A percentile compares a stretch with the other conserved stretches of the same genome.
Evolutionary conservation across 1,140 invertebrate species (phyloP).

Genomic region (Venustaconcha ellipsiformis): DNA sequence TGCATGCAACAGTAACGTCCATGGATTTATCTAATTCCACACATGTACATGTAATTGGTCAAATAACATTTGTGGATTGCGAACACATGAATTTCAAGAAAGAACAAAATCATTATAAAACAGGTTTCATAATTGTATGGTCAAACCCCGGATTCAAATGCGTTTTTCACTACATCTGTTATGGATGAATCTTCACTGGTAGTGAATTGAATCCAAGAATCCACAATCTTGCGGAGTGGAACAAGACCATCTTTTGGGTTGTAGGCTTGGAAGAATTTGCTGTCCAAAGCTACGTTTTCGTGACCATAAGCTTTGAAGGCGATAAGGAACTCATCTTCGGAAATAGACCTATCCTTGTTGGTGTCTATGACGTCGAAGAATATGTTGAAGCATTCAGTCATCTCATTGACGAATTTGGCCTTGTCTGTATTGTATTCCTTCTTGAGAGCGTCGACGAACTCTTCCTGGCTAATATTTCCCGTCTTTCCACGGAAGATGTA

Average conservation of each 20-base stretch:
- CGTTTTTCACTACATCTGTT: conserved; percentile 30
- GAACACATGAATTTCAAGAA: no score
- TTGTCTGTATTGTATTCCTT: conserved; percentile 29
- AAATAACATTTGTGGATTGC: no score
- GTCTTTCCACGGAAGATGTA: conserved; percentile 17
- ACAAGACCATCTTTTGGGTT: conserved; percentile 32
- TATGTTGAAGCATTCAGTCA: conserved; percentile 35
- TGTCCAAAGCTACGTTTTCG: conserved; percentile 39
- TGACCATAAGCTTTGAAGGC: conserved; percentile 48
- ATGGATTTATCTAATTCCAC: no score
- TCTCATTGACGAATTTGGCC: conserved; percentile 17
- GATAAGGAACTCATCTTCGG: conserved; percentile 38
- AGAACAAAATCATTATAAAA: no score
- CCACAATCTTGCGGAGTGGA: conserved; percentile 32
- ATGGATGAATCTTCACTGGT: conserved; percentile 29
- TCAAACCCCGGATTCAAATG: conserved; percentile 35
- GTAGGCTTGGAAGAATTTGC: conserved; percentile 37
- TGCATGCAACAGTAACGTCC: no score
- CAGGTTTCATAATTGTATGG: no score
- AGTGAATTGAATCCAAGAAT: conserved; percentile 34
- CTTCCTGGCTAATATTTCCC: conserved; percentile 29
- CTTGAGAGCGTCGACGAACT: conserved; percentile 28
- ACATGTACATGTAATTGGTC: no score
- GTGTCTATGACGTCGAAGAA: conserved; percentile 49
- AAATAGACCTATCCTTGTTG: conserved; percentile 46